Evolutionary conservation across 1,140 invertebrate genomes (phyloP).

Genomic region (Rhyacophila brunnea): DNA sequence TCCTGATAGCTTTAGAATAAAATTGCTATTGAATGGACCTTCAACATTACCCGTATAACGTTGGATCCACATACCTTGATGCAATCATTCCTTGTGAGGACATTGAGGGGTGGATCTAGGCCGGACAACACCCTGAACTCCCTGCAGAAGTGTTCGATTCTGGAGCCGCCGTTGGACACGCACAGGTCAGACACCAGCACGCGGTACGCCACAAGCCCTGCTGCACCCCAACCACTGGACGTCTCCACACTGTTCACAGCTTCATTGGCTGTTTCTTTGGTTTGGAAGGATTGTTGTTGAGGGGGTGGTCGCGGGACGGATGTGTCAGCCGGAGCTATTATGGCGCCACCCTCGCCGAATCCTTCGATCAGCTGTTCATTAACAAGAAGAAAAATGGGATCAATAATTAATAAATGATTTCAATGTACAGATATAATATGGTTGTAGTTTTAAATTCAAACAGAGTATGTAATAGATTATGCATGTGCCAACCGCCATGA

Average conservation of each 20-base stretch:
- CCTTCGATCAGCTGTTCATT: slow-evolving; percentile 23
- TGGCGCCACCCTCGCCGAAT: slow-evolving; percentile 25
- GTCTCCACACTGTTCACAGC: slow-evolving; percentile 38
- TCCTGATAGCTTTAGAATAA: too few species aligned
- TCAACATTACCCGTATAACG: too few species aligned
- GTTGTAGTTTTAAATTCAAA: too few species aligned
- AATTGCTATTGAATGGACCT: too few species aligned
- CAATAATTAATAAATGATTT: too few species aligned
- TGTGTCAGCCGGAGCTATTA: not conserved
- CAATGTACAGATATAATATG: too few species aligned
- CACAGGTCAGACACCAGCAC: slow-evolving; percentile 46
- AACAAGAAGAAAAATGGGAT: not conserved
- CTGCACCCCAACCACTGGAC: slow-evolving; percentile 33
- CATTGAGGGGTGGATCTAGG: slow-evolving; percentile 39
- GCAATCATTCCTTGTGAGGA: slow-evolving; percentile 39
- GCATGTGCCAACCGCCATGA: too few species aligned
- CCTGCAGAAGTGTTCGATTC: slow-evolving; percentile 44
- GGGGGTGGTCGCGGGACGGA: slow-evolving; percentile 38
- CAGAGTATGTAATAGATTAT: too few species aligned
- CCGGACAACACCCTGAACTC: slow-evolving; percentile 42
- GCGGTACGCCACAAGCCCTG: slow-evolving; percentile 41
- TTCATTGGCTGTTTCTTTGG: slow-evolving; percentile 26
- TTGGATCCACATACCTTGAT: slow-evolving; percentile 30
- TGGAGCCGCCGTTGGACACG: slow-evolving; percentile 45
- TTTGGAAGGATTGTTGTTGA: slow-evolving; percentile 35